Base-by-base conservation (phyloP, 2,888 invertebrate genomes). In the Agapostemon virescens region DNA sequence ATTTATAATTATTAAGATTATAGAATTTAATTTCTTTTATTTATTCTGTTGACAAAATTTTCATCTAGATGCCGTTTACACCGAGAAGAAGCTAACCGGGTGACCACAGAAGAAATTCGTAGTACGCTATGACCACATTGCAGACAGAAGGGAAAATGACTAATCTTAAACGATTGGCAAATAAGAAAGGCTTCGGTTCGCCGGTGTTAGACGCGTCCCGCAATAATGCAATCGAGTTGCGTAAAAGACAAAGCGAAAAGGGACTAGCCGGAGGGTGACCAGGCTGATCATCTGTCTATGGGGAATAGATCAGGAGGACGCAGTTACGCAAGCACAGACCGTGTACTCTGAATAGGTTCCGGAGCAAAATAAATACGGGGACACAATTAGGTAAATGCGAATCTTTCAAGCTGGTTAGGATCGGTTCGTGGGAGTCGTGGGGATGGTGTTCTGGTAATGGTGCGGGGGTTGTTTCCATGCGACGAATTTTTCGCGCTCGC, bases 361-460 rank as follows among this genome's bases (percentile, higher is more conserved):
- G 73, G 84, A 76, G 85, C 89, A 89, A 90, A 90, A 90, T 89
- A 92, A 92, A 92, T 89, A 91, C 85, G 84, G 89, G 88, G 86
- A 88, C 88, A 90, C 92, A 92, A 92, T 92, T 92, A 92, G 90
- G 91, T 89, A 92, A 92, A 92, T 91, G 91, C 80, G 90, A 90
- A 91, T 92, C 89, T 90, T 89, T 85, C 84, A 88, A 90, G 89
- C 90, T 88, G 89, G 90, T 91, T 89, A 89, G 84, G 20, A 87
- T 78, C 84, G 77, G 85, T 90, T 83, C 85, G 87, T 89, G 89
- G 87, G 88, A 90, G 86, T 88, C 78, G 66, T 72, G 67, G 67
- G 67, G 79, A 77, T 49, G 49, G 45, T n/a, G n/a, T 33, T 63
- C 13, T 36, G n/a, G 63, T 5, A n/a, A 20, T 36, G n/a, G 63